Evolutionary conservation across 2,888 invertebrate species (phyloP).

Genomic region (Hypena proboscidalis): DNA sequence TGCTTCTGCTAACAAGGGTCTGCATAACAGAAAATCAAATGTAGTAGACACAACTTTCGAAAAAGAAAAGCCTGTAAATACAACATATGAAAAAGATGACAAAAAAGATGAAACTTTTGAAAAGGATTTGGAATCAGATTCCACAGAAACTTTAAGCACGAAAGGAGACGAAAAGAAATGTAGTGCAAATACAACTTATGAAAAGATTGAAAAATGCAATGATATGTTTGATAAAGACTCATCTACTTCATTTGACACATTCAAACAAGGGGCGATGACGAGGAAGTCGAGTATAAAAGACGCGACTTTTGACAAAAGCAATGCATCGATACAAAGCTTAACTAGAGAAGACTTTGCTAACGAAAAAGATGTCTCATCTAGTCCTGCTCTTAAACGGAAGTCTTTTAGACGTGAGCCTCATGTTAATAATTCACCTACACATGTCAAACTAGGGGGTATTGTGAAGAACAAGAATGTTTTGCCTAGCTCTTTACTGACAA

Average conservation of each 20-base stretch:
- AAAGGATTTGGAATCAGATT: conserved; percentile 8
- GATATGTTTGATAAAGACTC: conserved; percentile 28
- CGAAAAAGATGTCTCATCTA: no score
- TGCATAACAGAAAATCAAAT: conserved; percentile 5
- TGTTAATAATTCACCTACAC: no score
- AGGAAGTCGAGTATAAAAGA: conserved; percentile 35
- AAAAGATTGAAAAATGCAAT: conserved; percentile 38
- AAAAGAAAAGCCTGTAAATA: conserved; percentile 4
- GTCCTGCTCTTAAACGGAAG: neutral
- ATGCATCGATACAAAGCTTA: conserved; percentile 9
- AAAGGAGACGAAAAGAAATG: conserved; percentile 7
- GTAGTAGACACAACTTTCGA: conserved; percentile 7
- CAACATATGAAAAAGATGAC: conserved; percentile 22
- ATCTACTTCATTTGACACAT: conserved; percentile 36
- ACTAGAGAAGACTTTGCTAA: conserved; percentile 28
- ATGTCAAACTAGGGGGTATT: no score
- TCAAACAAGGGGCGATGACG: conserved; percentile 23
- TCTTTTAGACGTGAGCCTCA: neutral
- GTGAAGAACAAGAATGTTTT: no score
- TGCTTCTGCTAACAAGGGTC: neutral
- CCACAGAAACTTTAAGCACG: neutral
- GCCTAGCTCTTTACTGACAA: no score
- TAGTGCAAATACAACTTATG: conserved; percentile 32
- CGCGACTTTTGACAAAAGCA: conserved; percentile 37
- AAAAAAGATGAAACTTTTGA: conserved; percentile 19